These are phyloP conservation scores for Manis javanica DNA, from an alignment of 2,797 vertebrate species.

Conservation along the genomic window DNA sequence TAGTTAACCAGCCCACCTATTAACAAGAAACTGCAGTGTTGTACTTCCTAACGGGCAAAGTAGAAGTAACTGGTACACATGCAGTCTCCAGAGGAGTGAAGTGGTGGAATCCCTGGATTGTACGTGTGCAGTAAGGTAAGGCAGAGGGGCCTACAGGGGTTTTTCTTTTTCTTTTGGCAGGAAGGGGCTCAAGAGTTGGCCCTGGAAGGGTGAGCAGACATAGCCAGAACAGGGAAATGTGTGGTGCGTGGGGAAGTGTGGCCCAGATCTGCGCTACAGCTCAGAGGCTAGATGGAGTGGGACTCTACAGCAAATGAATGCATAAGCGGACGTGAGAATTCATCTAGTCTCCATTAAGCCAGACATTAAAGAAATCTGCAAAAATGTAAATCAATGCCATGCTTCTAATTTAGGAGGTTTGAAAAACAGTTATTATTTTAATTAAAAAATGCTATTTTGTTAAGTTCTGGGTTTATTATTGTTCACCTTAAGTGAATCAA, in stretches of 20 bases:
- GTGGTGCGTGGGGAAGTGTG: fast-evolving
- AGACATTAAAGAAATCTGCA: background rate
- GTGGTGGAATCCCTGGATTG: fast-evolving
- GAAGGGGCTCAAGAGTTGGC: background rate
- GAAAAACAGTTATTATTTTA: background rate
- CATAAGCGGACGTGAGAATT: background rate
- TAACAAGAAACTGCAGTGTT: fast-evolving
- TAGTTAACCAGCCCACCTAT: background rate
- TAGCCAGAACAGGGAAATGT: fast-evolving
- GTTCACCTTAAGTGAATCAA: background rate
- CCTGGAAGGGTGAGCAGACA: background rate
- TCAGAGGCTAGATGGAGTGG: background rate
- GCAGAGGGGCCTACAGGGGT: background rate
- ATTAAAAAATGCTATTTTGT: background rate
- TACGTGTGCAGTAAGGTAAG: background rate
- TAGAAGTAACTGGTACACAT: background rate
- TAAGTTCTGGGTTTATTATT: background rate
- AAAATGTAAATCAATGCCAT: background rate
- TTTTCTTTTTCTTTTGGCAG: background rate
- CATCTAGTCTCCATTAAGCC: background rate
- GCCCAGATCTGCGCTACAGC: background rate
- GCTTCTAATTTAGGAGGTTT: background rate
- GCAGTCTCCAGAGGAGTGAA: background rate
- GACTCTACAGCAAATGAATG: background rate
- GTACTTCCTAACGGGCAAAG: background rate